These are phyloP conservation scores for Mycteria americana DNA, from an alignment of 2,797 vertebrate genomes.

Conservation along the genomic window DNA sequence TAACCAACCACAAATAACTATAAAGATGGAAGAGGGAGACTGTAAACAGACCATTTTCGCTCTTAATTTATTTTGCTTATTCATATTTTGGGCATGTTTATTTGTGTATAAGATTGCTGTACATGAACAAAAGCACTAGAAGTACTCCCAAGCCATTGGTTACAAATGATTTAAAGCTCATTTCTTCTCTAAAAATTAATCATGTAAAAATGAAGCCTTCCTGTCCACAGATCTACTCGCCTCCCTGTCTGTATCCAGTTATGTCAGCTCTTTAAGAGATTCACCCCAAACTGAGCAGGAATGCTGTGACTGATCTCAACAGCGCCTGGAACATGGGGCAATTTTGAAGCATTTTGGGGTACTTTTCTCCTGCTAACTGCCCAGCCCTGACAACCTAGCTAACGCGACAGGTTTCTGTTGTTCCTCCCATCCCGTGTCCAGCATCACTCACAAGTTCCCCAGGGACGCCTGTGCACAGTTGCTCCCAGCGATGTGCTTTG, in stretches of 20 bases:
- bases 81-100: not conserved
- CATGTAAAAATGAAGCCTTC: not conserved
- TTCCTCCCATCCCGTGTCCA: rapidly evolving
- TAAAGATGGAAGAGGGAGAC: not conserved
- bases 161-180: not conserved
- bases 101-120: not conserved
- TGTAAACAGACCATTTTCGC: not conserved
- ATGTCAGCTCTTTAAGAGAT: not conserved
- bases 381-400: not conserved
- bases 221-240: not conserved
- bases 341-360: not conserved
- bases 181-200: constrained; percentile 1
- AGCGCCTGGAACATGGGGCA: not conserved
- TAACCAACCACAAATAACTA: not conserved
- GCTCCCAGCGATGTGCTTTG: not conserved
- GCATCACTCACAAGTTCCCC: not conserved
- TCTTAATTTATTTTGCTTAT: constrained; percentile 13
- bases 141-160: not conserved
- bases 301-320: not conserved
- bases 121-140: constrained; percentile 1
- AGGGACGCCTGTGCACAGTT: rapidly evolving
- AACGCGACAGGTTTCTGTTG: not conserved
- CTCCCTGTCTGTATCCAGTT: not conserved
- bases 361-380: not conserved
- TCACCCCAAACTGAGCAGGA: not conserved